phyloP scores from a whole-genome alignment of 2,888 invertebrate species.

The Oligia strigilis region DNA sequence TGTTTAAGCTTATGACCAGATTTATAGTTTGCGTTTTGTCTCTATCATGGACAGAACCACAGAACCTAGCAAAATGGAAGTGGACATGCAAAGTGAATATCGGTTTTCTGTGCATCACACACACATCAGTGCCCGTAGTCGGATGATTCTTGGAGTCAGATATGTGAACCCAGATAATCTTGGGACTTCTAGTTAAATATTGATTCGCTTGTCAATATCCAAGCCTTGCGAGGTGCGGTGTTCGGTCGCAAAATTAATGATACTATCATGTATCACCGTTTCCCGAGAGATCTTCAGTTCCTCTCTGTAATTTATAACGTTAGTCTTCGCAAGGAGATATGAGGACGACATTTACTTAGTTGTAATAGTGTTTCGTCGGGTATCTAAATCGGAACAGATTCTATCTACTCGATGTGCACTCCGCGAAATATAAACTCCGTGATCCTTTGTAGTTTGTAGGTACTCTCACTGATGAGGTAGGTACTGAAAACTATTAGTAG shows the following conservation, averaged over 20 bases:
- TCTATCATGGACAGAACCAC: background rate
- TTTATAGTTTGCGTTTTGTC: constrained; percentile 14
- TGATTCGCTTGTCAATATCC: constrained; percentile 21
- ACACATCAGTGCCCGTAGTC: constrained; percentile 1
- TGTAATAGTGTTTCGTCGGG: background rate
- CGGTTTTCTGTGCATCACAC: background rate
- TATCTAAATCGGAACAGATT: background rate
- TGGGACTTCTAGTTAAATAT: constrained; percentile 33
- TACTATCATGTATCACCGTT: constrained; percentile 13
- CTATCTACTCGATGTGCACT: background rate
- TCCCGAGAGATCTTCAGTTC: background rate
- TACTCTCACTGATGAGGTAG: background rate
- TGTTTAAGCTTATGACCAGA: constrained; percentile 11
- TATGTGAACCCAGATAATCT: constrained; percentile 22
- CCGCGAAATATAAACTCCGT: background rate
- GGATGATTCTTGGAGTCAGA: constrained; percentile 12
- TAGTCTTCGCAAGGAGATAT: background rate
- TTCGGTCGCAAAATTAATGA: constrained; percentile 36
- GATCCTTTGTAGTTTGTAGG: background rate
- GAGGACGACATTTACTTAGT: background rate
- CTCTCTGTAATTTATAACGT: constrained; percentile 3
- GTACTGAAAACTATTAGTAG: background rate
- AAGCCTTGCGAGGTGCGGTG: constrained; percentile 7
- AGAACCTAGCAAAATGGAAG: background rate
- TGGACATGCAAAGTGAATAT: constrained; percentile 6